A percentile compares a stretch with the other conserved stretches of the same genome.
Conservation (phyloP, 2,888 invertebrate species). For the Sarcophaga variegata region DNA sequence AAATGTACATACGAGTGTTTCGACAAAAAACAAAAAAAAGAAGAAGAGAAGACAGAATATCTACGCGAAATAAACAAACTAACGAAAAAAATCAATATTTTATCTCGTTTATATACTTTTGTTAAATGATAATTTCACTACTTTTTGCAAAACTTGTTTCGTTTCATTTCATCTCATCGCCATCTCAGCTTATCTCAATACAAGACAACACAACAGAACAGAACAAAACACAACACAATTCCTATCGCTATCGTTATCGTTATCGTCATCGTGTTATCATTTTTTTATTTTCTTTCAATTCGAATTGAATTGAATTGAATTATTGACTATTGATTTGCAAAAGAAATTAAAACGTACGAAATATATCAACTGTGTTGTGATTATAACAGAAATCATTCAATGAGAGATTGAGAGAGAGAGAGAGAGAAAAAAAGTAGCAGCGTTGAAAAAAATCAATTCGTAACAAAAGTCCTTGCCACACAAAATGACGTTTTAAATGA, state of each 20-base stretch:
- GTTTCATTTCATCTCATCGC: not conserved
- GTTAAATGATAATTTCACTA: not conserved
- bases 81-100: constrained; percentile 52
- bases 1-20: constrained; percentile 25
- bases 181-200: not conserved
- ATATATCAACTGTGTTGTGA: not conserved
- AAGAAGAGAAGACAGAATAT: too few species aligned
- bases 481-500: constrained; percentile 41
- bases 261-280: not conserved
- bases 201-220: not conserved
- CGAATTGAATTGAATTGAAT: not conserved
- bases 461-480: constrained; percentile 35
- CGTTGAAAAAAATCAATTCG: constrained; percentile 25
- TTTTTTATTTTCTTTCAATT: not conserved
- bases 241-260: not conserved
- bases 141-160: not conserved
- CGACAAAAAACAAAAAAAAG: not conserved
- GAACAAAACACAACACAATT: not conserved
- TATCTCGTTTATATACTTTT: constrained; percentile 5
- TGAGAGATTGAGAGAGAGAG: not conserved
- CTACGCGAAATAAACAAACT: not conserved
- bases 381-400: not conserved
- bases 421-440: not conserved
- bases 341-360: not conserved
- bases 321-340: not conserved